phyloP scores from a whole-genome alignment of 1,140 invertebrate species.

The Belonocnema kinseyi region DNA sequence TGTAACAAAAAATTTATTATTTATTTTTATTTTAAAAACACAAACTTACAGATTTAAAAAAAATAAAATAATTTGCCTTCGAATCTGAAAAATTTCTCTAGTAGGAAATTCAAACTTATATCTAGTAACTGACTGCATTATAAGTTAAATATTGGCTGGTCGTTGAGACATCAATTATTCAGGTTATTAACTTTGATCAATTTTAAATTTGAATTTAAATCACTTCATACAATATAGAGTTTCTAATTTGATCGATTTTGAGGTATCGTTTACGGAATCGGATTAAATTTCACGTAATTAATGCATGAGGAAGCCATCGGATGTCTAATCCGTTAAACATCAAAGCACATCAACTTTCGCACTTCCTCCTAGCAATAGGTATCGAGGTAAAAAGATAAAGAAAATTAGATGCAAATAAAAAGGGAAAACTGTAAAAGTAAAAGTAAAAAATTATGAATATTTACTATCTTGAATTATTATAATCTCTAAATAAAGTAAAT shows the following conservation, averaged over 20 bases:
- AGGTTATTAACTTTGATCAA: background rate
- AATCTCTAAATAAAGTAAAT: too few species aligned
- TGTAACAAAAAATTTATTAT: too few species aligned
- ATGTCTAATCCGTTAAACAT: conserved; percentile 11
- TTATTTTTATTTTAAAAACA: too few species aligned
- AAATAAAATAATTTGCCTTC: too few species aligned
- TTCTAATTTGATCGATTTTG: conserved; percentile 1
- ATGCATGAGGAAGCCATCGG: conserved; percentile 12
- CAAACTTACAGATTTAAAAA: too few species aligned
- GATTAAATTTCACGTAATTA: conserved; percentile 44
- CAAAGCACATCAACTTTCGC: background rate
- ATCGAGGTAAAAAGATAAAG: background rate
- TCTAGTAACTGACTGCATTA: too few species aligned
- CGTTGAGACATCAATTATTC: background rate
- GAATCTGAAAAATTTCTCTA: too few species aligned
- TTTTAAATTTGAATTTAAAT: background rate
- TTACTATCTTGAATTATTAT: too few species aligned
- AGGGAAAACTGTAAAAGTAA: background rate
- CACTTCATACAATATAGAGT: background rate
- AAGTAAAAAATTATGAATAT: too few species aligned
- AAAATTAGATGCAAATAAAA: background rate
- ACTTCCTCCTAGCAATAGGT: too few species aligned
- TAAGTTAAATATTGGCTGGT: background rate
- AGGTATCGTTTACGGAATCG: background rate
- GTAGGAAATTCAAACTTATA: too few species aligned